Conservation (phyloP, 2,113 vertebrate species). For the Takifugu bimaculatus region DNA sequence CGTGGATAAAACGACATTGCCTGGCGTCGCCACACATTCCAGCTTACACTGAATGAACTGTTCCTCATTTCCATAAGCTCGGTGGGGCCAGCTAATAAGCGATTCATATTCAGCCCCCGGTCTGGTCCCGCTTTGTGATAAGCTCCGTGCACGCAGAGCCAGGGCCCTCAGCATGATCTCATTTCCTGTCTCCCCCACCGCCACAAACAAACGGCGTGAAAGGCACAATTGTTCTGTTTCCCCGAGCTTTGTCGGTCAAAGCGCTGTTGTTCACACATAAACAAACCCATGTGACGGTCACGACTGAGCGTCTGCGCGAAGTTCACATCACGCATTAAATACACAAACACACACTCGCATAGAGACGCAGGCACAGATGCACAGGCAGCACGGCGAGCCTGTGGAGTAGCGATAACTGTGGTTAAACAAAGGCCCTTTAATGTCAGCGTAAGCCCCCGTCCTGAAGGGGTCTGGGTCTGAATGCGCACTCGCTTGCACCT, state of each 20-base stretch:
- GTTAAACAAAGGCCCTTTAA: slow-evolving; percentile 73
- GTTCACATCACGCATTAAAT: slow-evolving; percentile 44
- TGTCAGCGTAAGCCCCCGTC: slow-evolving; percentile 70
- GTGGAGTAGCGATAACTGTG: slow-evolving; percentile 68
- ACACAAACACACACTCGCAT: slow-evolving; percentile 4
- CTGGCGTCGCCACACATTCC: slow-evolving; percentile 29
- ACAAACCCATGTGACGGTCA: slow-evolving; percentile 28
- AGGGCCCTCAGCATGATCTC: slow-evolving; percentile 61
- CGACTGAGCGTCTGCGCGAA: slow-evolving; percentile 42
- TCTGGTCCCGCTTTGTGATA: slow-evolving; percentile 47
- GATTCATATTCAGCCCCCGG: slow-evolving; percentile 62
- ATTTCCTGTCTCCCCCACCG: slow-evolving; percentile 63
- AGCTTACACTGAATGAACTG: slow-evolving; percentile 43
- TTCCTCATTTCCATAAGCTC: slow-evolving; percentile 57
- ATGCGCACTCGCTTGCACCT: slow-evolving; percentile 11
- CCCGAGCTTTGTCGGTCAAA: slow-evolving; percentile 43
- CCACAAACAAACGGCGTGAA: slow-evolving; percentile 56
- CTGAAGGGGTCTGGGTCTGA: slow-evolving; percentile 53
- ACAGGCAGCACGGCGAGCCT: slow-evolving; percentile 58
- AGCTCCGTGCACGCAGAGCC: slow-evolving; percentile 44
- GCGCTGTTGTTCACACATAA: slow-evolving; percentile 35
- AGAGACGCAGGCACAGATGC: slow-evolving; percentile 27
- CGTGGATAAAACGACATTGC: slow-evolving; percentile 11
- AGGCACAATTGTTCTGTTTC: slow-evolving; percentile 60
- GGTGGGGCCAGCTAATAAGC: slow-evolving; percentile 50